Base-by-base conservation (phyloP, 2,797 vertebrate genomes). In the Enteromius radiatus region DNA sequence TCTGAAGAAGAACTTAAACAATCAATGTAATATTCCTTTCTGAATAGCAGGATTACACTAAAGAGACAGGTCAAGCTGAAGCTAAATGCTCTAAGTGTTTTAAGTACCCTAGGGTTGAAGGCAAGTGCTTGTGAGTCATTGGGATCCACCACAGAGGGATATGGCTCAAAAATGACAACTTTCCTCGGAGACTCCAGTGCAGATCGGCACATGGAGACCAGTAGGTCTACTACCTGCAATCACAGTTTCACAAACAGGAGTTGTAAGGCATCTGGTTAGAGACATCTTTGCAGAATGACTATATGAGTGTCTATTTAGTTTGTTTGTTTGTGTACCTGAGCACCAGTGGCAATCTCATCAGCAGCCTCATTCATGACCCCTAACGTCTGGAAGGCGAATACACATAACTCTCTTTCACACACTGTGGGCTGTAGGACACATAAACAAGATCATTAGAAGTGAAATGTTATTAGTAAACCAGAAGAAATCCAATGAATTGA, bases 341-440 rank as follows among this genome's bases (percentile, higher is more conserved):
- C 96, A 80, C 96, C 96, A 33, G 96, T 97, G 85, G 96, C 96
- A 82, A 97, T 97, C 91, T 97, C 96, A 89, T 96, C 96, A 73
- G 96, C 96, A 69, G 96, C 96, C 91, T 97, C 96, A 0, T 97
- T 97, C 96, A 97, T 97, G 80, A 97, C 96, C 80, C 96, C 96
- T 88, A 97, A 88, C 9, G 96, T 97, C 94, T 97, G 96, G 89
- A 97, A 97, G 89, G 96, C 96, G 89, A 97, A 97, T 49, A 97
- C 96, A 88, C 96, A 97, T 64, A 97, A 93, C 85, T 97, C 96
- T 80, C 96, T 92, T 89, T 97, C 96, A 92, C 96, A 97, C 75
- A 97, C 96, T 0, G 96, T 96, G 84, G 96, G 96, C 96, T 97
- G 84, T 15, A 87, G 4, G 81, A 88, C 49, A 80, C 49, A 83